These are phyloP conservation scores for Cygnus atratus DNA, from an alignment of 2,113 vertebrate genomes.

Conservation along the genomic window DNA sequence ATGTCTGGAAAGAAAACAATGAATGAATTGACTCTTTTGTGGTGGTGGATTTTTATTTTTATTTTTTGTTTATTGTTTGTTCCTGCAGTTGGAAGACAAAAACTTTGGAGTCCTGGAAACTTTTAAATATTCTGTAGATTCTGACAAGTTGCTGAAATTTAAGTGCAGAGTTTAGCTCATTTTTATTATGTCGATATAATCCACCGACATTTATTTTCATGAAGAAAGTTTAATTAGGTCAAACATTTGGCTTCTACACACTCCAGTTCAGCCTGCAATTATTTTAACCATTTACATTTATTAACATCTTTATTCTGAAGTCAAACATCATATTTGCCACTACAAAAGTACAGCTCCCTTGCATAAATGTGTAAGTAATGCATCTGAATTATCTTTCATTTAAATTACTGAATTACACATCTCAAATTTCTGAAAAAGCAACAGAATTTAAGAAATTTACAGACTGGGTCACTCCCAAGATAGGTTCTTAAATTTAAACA, in stretches of 20 bases:
- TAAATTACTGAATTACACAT: no score
- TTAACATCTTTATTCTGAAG: background rate
- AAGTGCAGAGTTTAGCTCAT: background rate
- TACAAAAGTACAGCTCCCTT: background rate
- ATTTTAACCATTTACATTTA: background rate
- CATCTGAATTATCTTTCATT: background rate
- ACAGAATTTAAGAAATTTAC: background rate
- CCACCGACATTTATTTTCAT: background rate
- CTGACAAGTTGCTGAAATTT: fast-evolving
- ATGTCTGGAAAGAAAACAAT: conserved; percentile 31
- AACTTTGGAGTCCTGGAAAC: background rate
- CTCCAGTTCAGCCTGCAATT: background rate
- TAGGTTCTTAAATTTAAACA: fast-evolving
- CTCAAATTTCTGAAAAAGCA: background rate
- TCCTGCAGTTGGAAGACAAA: background rate
- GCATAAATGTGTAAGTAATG: background rate
- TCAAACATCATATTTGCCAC: background rate
- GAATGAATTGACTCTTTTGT: background rate
- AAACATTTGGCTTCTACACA: background rate
- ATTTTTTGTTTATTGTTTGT: background rate
- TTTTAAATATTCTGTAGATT: background rate
- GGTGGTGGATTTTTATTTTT: background rate
- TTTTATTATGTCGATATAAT: background rate
- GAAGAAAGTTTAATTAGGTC: background rate
- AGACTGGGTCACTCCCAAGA: background rate